Percentiles rank a stretch among this genome's conserved stretches.
These are phyloP conservation scores for Cancer borealis DNA, from an alignment of 2,888 invertebrate genomes.

Conservation along the genomic window DNA sequence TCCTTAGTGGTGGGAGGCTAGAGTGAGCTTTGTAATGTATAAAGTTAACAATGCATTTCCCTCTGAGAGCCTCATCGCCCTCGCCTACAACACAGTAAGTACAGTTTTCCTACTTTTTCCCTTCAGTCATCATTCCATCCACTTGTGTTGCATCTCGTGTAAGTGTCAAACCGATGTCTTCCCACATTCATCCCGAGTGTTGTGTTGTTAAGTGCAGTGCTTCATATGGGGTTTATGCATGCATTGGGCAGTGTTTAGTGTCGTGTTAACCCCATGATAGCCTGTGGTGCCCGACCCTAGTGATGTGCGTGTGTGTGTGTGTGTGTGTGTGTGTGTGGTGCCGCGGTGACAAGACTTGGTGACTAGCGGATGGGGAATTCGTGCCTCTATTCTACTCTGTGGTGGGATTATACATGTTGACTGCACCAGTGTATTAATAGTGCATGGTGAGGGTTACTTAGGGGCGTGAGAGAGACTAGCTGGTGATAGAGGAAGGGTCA, in stretches of 20 bases:
- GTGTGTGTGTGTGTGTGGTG: background rate
- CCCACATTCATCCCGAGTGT: background rate
- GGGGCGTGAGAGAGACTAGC: background rate
- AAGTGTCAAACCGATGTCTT: conserved; percentile 23
- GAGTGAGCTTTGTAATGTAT: conserved; percentile 57
- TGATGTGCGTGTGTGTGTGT: conserved; percentile 6
- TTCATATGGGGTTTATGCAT: background rate
- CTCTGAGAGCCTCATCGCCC: conserved; percentile 40
- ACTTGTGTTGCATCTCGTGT: conserved; percentile 4
- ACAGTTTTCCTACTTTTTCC: background rate
- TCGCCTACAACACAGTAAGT: conserved; percentile 57
- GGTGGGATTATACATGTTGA: background rate
- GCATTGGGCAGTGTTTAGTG: background rate
- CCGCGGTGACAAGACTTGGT: background rate
- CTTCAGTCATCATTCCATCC: background rate
- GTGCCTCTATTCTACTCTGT: background rate
- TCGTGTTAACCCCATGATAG: background rate
- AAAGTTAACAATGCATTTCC: conserved; percentile 59
- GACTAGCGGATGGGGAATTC: background rate
- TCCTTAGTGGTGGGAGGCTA: conserved; percentile 58
- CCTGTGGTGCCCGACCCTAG: background rate
- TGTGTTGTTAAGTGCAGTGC: conserved; percentile 6
- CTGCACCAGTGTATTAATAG: background rate
- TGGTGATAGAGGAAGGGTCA: background rate
- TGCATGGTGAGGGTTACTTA: background rate